These are phyloP conservation scores for Diarsia mendica DNA, from an alignment of 2,888 invertebrate species.

Conservation along the genomic window DNA sequence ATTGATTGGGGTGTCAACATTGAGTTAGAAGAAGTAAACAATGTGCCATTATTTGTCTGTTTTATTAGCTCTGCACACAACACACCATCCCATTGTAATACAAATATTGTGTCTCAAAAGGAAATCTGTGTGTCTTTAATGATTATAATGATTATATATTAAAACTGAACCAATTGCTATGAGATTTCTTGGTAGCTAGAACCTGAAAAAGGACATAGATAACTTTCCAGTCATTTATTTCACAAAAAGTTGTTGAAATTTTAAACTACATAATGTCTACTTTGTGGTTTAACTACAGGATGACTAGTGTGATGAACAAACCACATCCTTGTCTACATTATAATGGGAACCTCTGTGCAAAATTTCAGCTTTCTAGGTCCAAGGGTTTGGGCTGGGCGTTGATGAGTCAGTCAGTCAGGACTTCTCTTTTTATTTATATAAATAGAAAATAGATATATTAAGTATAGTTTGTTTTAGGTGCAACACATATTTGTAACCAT, in stretches of 20 bases:
- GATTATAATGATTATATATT: neutral
- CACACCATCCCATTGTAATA: neutral
- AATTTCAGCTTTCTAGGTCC: too few relatives aligned
- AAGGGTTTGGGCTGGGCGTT: too few relatives aligned
- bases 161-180: neutral
- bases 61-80: neutral
- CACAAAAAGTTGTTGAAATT: too few relatives aligned
- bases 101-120: neutral
- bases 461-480: neutral
- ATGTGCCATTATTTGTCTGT: neutral
- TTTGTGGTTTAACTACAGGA: neutral
- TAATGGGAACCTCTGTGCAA: too few relatives aligned
- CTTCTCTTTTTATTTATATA: too few relatives aligned
- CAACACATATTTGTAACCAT: neutral
- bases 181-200: neutral
- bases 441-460: neutral
- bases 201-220: neutral
- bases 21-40: constrained; percentile 15
- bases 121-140: neutral
- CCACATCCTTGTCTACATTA: neutral
- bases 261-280: too few relatives aligned
- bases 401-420: too few relatives aligned
- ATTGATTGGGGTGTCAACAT: constrained; percentile 13
- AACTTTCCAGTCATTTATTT: neutral
- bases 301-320: neutral